Conservation (phyloP, 92 coral and sea anemone species). For the Plumapathes pennacea region DNA sequence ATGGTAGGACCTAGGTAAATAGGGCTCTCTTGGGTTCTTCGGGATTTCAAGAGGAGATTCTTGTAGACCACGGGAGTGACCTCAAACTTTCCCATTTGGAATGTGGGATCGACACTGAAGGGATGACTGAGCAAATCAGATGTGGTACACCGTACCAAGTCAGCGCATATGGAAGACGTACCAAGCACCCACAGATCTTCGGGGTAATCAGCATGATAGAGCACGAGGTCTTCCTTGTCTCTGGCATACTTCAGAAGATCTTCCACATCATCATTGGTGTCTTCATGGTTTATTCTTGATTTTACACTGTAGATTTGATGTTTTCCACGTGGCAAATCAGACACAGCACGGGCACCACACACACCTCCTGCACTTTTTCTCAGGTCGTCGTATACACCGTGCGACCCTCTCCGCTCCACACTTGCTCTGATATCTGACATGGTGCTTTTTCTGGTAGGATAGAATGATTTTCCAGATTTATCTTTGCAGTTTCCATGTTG, state of each 20-base stretch:
- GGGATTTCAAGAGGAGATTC: slow-evolving; percentile 26
- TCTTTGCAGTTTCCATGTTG: slow-evolving; percentile 34
- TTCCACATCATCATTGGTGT: slow-evolving; percentile 18
- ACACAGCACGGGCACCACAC: slow-evolving; percentile 7
- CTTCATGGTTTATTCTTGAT: slow-evolving; percentile 13
- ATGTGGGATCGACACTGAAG: slow-evolving; percentile 53
- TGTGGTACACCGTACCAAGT: slow-evolving; percentile 16
- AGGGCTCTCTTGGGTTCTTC: slow-evolving; percentile 32
- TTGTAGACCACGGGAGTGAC: slow-evolving; percentile 53
- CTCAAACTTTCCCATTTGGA: slow-evolving; percentile 54
- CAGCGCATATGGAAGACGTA: slow-evolving; percentile 40
- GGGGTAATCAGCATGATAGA: slow-evolving; percentile 55
- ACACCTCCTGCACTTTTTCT: slow-evolving; percentile 33
- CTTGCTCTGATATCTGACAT: slow-evolving; percentile 5
- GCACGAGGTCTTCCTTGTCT: slow-evolving; percentile 29
- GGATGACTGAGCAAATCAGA: slow-evolving; percentile 19
- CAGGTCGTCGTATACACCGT: slow-evolving; percentile 14
- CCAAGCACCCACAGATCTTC: slow-evolving; percentile 58
- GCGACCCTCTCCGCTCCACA: slow-evolving; percentile 1
- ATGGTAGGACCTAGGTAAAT: slow-evolving; percentile 61
- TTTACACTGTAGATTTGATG: slow-evolving; percentile 39
- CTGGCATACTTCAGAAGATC: slow-evolving; percentile 33
- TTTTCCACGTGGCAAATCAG: slow-evolving; percentile 29
- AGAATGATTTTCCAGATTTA: slow-evolving; percentile 15
- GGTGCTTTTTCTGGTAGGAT: slow-evolving; percentile 33